Base-by-base conservation (phyloP, 2,797 vertebrate species). In the Gymnoscopelus microlampas region DNA sequence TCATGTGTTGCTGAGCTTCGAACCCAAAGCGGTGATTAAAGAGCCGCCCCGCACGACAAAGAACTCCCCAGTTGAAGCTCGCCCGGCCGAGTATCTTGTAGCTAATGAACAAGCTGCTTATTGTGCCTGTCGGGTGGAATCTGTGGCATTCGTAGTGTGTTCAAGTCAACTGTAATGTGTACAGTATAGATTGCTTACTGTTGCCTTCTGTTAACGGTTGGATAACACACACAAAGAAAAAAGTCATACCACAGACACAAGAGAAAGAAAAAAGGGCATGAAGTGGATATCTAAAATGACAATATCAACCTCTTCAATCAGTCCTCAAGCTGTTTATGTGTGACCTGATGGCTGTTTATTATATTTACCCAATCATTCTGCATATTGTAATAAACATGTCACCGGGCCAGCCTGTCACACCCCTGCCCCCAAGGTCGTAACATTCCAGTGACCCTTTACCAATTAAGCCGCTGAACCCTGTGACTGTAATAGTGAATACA, bases 11-110 rank as follows among this genome's bases (percentile, higher is more conserved):
- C 79, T 78, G 76, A 88, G 89, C 91, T 89, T 88, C 73, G 82
- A 83, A 89, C 77, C 78, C 88, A 80, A 80, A 77, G 80, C 70
- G 83, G 69, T 44, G 81, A 79, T 88, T 79, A 68, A 39, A 67
- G 82, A 74, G 85, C 87, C 74, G 85, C 89, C 81, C 81, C 19
- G 19, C 29, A 66, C 71, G 79, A 93, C 93, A 93, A 92, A 92
- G 86, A 80, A 68, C 74, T 79, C 78, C 69, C 82, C 19, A 82
- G 79, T 75, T 0, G 55, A 64, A 60, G 68, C 63, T 1, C 60
- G 68, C 63, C 0, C 60, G 74, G 77, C 59, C 66, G 64, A 69
- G 62, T 44, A 32, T 68, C 70, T 82, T 65, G 59, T 58, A 66
- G 81, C 79, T 65, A 76, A 86, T 78, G 80, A 86, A 90, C 86